Base-by-base conservation (phyloP, 2,113 vertebrate genomes). In the Probosciger aterrimus region DNA sequence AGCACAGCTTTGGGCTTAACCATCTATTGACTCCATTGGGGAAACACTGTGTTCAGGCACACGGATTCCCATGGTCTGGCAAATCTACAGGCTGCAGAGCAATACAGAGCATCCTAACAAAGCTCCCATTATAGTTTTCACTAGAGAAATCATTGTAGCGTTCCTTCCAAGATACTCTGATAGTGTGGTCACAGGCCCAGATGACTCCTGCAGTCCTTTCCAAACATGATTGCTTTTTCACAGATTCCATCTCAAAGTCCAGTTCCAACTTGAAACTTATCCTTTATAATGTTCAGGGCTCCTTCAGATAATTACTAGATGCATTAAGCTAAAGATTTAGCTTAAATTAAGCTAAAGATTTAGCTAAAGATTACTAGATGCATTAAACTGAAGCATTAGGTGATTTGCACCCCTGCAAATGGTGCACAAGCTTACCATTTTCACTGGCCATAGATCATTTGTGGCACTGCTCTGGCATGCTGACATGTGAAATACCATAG, bases 261-360 rank as follows among this genome's bases (percentile, higher is more conserved):
- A 46, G 88, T 87, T 89, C 83, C 78, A 93, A 93, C 91, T 69
- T 91, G 49, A 78, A 68, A 84, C 47, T 83, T 91, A 93, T 65
- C 83, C 83, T 89, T 49, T 9, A 84, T 13, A 70, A 52, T 33
- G 24, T 93, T 92, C 57, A 82, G 15, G 31, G 3, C 59, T 92
- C 60, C n/a, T 86, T 62, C 0, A 0, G 62, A 10, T 94, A 94
- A 91, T 91, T 91, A 81, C 19, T 71, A 47, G 47, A 81, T 39
- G 37, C 65, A 84, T 64, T 74, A 70, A 94, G 35, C 41, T 80
- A 84, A 37, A n/a, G n/a, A n/a, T n/a, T n/a, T n/a, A n/a, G n/a
- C n/a, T n/a, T n/a, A n/a, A n/a, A n/a, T n/a, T n/a, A n/a, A n/a
- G n/a, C n/a, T n/a, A n/a, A n/a, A n/a, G n/a, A n/a, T n/a, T n/a